Evolutionary conservation across 2,797 vertebrate genomes (phyloP), one percentile per base, ranked within the genome.

Genomic region (Epinephelus malabaricus): DNA sequence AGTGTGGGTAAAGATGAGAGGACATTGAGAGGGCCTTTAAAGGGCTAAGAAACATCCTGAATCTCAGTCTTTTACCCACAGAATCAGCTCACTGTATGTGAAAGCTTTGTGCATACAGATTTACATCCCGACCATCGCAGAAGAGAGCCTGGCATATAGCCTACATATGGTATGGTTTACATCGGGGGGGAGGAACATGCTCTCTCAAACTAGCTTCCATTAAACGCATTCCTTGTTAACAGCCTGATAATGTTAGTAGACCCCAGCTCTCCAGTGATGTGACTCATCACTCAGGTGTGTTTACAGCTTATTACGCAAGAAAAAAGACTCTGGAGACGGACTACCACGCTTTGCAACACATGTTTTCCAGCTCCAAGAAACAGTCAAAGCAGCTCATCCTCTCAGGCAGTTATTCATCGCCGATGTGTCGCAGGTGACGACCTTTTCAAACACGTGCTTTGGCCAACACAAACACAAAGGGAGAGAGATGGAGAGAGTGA

Each of bases 201-300:
- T 86, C 67, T 66, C 77, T 86, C 69, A 56, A 68, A 85, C 85
- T 67, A 68, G 70, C 79, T 61, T 85, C 88, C 89, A 93, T 92
- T 92, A 90, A 91, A 78, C 45, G 46, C 93, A 92, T 93, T 94
- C 92, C 89, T 87, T 50, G 43, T 71, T 81, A 91, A 91, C 86
- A 89, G 76, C 69, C 84, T n/a, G 77, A 89, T 91, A 87, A 88
- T 77, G 58, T 68, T 84, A 74, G 72, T 49, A 13, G 69, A 76
- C 50, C 80, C 78, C 73, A 56, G 83, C 62, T 78, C 85, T 84
- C 72, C 70, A 53, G 58, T 25, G 50, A 55, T 30, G 62, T 92
- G 91, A 90, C 83, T 92, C 90, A 92, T 88, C 87, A 51, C 85
- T 91, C 89, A 88, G 91, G 88, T 92, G 91, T 87, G 86, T 91